These are phyloP conservation scores for Peromyscus nudipes DNA, from an alignment of 2,797 vertebrate genomes.

Conservation along the genomic window DNA sequence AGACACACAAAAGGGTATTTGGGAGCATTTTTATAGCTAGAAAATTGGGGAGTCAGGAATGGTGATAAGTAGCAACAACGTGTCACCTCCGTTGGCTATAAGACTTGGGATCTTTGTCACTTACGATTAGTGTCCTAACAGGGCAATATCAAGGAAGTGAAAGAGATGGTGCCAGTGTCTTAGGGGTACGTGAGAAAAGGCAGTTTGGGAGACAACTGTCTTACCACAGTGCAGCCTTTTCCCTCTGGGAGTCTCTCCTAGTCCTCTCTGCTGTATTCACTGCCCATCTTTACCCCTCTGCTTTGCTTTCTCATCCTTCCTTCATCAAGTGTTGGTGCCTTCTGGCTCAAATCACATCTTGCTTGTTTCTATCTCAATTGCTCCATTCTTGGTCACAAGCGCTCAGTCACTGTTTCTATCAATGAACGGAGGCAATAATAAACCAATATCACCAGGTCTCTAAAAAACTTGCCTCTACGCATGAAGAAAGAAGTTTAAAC, in stretches of 20 bases:
- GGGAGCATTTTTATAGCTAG: neutral
- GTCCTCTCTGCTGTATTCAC: neutral
- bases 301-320: neutral
- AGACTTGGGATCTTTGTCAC: neutral
- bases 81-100: neutral
- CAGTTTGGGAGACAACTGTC: neutral
- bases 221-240: neutral
- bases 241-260: neutral
- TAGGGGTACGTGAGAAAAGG: neutral
- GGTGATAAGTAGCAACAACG: neutral
- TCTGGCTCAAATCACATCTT: neutral
- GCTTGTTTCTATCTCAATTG: neutral
- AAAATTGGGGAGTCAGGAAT: neutral
- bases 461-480: neutral
- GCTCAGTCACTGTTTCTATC: slow-evolving; percentile 7
- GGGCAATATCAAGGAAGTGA: neutral
- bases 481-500: neutral
- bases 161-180: slow-evolving; percentile 2
- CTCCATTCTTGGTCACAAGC: neutral
- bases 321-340: neutral
- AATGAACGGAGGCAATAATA: neutral
- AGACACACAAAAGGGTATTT: neutral
- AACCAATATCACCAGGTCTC: slow-evolving; percentile 15
- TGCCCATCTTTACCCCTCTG: neutral
- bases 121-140: neutral